A percentile compares a stretch with the other conserved stretches of the same genome.
phyloP scores from a whole-genome alignment of 2,888 invertebrate species.

The Synanthedon myopaeformis region DNA sequence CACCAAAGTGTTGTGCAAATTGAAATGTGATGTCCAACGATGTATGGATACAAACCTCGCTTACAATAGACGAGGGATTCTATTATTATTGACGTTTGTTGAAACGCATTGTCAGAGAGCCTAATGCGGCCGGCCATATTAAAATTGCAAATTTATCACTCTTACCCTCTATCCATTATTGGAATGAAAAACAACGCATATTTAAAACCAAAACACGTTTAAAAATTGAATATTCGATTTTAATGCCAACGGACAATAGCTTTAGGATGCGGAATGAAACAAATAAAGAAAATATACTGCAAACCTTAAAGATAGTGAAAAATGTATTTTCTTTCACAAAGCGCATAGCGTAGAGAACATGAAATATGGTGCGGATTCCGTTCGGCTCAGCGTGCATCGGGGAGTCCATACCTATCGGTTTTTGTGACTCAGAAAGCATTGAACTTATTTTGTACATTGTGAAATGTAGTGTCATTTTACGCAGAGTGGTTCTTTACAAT shows the following conservation, averaged over 20 bases:
- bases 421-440: constrained; percentile 52
- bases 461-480: constrained; percentile 4
- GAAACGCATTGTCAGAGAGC: too few species aligned
- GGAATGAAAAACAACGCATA: neutral
- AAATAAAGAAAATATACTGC: constrained; percentile 42
- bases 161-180: neutral
- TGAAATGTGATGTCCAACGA: too few species aligned
- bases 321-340: constrained; percentile 68
- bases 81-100: too few species aligned
- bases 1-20: too few species aligned
- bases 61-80: too few species aligned
- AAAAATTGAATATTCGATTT: neutral
- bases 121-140: too few species aligned
- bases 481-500: neutral
- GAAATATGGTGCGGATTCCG: constrained; percentile 65
- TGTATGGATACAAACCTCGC: too few species aligned
- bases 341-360: constrained; percentile 63
- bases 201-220: neutral
- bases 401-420: constrained; percentile 50
- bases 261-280: constrained; percentile 20
- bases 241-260: neutral
- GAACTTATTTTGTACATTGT: constrained; percentile 51
- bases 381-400: constrained; percentile 55
- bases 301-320: constrained; percentile 60
- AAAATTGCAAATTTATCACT: too few species aligned